Evolutionary conservation across 2,888 invertebrate genomes (phyloP).

Genomic region (Myopa testacea): DNA sequence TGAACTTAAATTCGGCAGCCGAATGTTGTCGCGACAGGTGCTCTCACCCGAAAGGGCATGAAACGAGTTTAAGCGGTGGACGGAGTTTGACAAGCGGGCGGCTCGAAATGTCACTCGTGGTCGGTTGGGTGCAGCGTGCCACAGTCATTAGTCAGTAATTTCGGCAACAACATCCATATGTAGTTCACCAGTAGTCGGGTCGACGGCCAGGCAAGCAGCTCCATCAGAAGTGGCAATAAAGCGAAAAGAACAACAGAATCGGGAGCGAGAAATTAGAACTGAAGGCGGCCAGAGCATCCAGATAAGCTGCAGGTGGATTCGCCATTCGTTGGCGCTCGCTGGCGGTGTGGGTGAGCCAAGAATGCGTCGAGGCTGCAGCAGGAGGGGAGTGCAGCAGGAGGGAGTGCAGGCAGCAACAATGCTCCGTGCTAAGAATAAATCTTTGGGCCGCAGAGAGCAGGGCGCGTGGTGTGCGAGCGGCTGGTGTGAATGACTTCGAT

Average conservation of each 20-base stretch:
- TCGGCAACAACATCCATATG: neutral
- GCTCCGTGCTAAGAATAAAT: constrained; percentile 26
- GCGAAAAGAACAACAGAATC: neutral
- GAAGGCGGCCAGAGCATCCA: constrained; percentile 5
- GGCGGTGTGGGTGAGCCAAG: constrained; percentile 31
- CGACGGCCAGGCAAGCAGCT: neutral
- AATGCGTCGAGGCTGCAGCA: constrained; percentile 11
- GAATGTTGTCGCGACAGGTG: too few species aligned
- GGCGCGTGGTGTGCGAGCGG: constrained; percentile 4
- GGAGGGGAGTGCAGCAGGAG: neutral
- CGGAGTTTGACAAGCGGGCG: neutral
- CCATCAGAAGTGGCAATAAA: neutral
- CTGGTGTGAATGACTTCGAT: constrained; percentile 68
- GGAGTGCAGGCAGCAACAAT: constrained; percentile 18
- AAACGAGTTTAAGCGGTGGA: neutral
- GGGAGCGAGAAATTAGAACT: neutral
- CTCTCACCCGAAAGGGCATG: too few species aligned
- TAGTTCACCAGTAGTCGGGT: neutral
- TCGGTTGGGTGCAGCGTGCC: too few species aligned
- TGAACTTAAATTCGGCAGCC: too few species aligned
- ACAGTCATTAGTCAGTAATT: too few species aligned
- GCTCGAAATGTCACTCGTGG: constrained; percentile 1
- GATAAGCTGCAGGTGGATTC: constrained; percentile 35
- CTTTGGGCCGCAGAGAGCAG: neutral
- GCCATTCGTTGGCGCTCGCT: neutral